Evolutionary conservation across 1,140 invertebrate genomes (phyloP), one percentile per base, ranked within the genome.

Genomic region (Himalopsyche phryganea): DNA sequence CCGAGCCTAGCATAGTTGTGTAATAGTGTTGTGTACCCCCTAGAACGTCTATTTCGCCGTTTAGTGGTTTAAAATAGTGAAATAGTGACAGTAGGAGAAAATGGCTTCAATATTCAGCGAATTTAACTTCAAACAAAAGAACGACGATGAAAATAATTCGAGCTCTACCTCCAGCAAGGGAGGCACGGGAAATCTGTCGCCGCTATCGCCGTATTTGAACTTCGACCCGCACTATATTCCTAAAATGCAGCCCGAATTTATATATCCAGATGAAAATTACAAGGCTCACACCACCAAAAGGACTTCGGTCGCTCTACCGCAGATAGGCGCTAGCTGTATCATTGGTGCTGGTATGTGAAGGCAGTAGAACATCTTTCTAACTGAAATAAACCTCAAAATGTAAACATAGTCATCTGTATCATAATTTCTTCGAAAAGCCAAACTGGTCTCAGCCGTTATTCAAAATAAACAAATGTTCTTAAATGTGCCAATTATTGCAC

Each of bases 241-340:
- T 40, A 82, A 84, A 67, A 83, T 81, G 67, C 90, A 94, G 67
- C 92, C 93, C 48, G 92, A 97, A 78, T 97, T 92, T 67, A 92
- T 98, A 66, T 93, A 96, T 67, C 88, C 92, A 28, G 94, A 96
- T 75, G 81, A 78, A 35, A 76, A 72, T 57, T 72, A 78, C 65
- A 77, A 75, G 71, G 72, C 75, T 20, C 73, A 75, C 2, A 78
- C 76, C 35, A 71, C 74, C 6, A 68, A 73, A 66, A 69, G 76
- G 52, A 76, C 76, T 11, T 76, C 76, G 28, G 92, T 95, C 50
- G 92, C 93, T 11, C 92, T 98, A 71, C 91, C 91, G 58, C 91
- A 96, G 71, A 96, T 98, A 67, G 95, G 95, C 65, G 88, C 86
- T 65, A 89, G 89, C 33, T 90, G 87, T 65, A 88, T 94, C 81